A percentile compares a stretch with the other conserved stretches of the same genome.
Conservation (phyloP, 1,140 invertebrate genomes). For the Aphaenogaster ashmeadi region DNA sequence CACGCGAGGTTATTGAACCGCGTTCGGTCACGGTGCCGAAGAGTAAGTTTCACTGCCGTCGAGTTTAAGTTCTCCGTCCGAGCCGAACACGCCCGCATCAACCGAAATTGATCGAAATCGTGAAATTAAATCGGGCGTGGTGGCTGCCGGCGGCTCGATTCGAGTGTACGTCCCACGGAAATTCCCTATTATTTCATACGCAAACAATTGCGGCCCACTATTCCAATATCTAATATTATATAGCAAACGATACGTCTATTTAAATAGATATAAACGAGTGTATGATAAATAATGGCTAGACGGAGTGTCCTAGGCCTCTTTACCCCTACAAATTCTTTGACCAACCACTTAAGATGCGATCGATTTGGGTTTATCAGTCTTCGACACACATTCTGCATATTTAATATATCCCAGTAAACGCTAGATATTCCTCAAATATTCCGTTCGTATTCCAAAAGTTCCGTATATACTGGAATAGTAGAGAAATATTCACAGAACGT, state of each 20-base stretch:
- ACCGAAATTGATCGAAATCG: constrained; percentile 58
- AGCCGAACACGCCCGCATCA: constrained; percentile 32
- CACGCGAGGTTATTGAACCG: constrained; percentile 73
- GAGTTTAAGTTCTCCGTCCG: constrained; percentile 25
- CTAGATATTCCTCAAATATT: no score
- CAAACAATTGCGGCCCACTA: neutral
- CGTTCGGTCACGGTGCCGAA: constrained; percentile 19
- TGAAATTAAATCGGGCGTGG: constrained; percentile 21
- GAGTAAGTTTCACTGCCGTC: constrained; percentile 57
- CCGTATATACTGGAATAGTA: no score
- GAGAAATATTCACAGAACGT: no score
- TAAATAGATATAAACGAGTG: neutral
- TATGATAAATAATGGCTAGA: neutral
- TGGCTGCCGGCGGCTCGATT: neutral
- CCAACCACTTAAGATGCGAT: neutral
- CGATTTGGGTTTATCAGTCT: neutral
- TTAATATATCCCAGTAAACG: neutral
- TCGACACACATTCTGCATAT: neutral
- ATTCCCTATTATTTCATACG: constrained; percentile 8
- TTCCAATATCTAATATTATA: neutral
- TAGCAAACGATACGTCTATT: neutral
- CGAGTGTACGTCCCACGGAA: neutral
- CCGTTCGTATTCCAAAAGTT: no score
- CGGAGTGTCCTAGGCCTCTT: neutral
- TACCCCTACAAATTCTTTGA: neutral